Base-by-base conservation (phyloP, 2,113 vertebrate genomes). In the Neopipo cinnamomea region DNA sequence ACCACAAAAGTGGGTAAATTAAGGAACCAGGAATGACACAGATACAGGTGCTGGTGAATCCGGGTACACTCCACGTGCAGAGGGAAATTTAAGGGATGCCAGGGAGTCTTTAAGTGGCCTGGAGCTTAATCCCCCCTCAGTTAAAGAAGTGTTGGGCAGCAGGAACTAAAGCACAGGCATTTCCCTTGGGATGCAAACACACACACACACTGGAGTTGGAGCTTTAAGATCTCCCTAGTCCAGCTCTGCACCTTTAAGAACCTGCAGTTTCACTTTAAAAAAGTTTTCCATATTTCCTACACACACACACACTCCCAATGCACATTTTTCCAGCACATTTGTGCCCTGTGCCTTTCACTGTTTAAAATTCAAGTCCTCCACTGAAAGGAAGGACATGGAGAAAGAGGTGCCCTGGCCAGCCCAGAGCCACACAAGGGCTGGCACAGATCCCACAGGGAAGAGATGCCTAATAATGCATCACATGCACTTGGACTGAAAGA, bases 51-150 rank as follows among this genome's bases (percentile, higher is more conserved):
- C 5, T 62, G 31, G 12, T 39, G 24, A 35, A 63, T 8, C 24
- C 41, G n/a, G 47, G 6, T 3, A 47, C 6, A 31, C 11, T 31
- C 1, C 2, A 4, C 2, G 9, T 7, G 4, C 14, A 9, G 4
- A 8, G 30, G 17, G 23, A 46, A 6, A 28, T 59, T 49, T 52
- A 27, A 44, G 35, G 58, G 35, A 49, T 10, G 13, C 8, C 53
- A 61, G 37, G 8, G 52, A 65, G 11, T 11, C 19, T 63, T 42
- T 5, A 31, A 28, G 18, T 3, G 9, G 19, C 17, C 63, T 66
- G 7, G 37, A 91, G 14, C 15, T 91, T 31, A 41, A 65, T 70
- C 11, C 10, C 52, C 23, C 6, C 63, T 73, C 66, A 24, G 13
- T 6, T 75, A 24, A 20, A 15, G 24, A 11, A 35, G 23, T 0